Conservation (phyloP, 30 jellyfish, hydroid and myxozoan genomes). For the Turritopsis dohrnii region DNA sequence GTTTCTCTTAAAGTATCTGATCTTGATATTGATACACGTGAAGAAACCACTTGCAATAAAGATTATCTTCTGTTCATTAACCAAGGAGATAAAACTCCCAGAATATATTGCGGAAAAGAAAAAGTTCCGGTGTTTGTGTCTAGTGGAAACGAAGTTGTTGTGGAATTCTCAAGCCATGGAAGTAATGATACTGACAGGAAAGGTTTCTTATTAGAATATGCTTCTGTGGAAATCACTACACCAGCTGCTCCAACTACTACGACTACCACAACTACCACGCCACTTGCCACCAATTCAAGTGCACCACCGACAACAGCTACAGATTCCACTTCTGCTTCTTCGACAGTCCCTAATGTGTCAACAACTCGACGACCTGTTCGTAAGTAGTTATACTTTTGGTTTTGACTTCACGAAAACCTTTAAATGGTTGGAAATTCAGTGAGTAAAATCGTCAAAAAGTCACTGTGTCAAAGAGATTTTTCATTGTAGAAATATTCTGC, state of each 20-base stretch:
- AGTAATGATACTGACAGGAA: background rate
- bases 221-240: background rate
- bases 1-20: background rate
- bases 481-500: no score
- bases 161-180: background rate
- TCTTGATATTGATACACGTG: background rate
- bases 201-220: slow-evolving; percentile 6
- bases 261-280: background rate
- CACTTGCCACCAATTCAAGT: background rate
- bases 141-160: background rate
- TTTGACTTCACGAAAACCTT: background rate
- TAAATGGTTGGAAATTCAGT: no score
- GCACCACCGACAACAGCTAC: background rate
- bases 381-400: background rate
- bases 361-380: no score
- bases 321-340: background rate
- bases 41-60: background rate
- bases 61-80: background rate
- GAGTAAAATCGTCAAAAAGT: no score
- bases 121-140: background rate
- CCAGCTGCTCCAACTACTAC: slow-evolving; percentile 4
- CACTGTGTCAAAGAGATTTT: no score
- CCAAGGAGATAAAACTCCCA: background rate
- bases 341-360: background rate
- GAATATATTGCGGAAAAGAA: background rate